Base-by-base conservation (phyloP, 2,888 invertebrate species). In the Mongoloraphidia duomilia region DNA sequence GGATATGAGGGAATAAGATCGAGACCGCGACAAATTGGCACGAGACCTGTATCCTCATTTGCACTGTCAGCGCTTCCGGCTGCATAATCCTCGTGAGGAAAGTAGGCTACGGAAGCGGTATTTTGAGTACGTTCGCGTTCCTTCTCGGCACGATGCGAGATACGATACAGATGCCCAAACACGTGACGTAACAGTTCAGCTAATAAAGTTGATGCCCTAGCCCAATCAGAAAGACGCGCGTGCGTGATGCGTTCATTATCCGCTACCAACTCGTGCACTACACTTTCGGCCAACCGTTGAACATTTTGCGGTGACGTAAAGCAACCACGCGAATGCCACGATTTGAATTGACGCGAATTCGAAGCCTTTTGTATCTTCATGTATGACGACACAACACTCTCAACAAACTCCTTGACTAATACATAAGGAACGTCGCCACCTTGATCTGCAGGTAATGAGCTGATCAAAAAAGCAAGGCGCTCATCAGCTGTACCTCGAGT, bases 1-100 rank as follows among this genome's bases (percentile, higher is more conserved):
- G 84, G 82, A 67, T 85, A 86, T 57, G 84, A 82, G 0, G 84
- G 84, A 65, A 81, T 82, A 49, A 79, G 72, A 51, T 82, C 82
- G 45, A 85, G 65, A 52, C 84, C 85, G 71, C 66, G 63, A 60
- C 74, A 75, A 40, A 67, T 60, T 3, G 74, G 74, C 50, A 75
- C 61, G 13, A 75, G 60, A 56, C 71, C 71, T 46, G 73, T 61
- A 41, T 74, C 72, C 56, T 65, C 71, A 49, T 71, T 67, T 39
- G 61, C 63, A 46, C 63, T 63, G 9, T 59, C 59, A 1, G 63
- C 61, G 26, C 63, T 63, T 9, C 59, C 59, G 1, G 63, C 61
- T 26, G 50, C 45, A 12, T 52, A 47, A 34, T 59, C 61, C 17
- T 63, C 64, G n/a, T 52, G 54, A 17, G 52, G 47, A 47, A 53